Conservation (phyloP, 2,888 invertebrate genomes). For the Galeruca laticollis region DNA sequence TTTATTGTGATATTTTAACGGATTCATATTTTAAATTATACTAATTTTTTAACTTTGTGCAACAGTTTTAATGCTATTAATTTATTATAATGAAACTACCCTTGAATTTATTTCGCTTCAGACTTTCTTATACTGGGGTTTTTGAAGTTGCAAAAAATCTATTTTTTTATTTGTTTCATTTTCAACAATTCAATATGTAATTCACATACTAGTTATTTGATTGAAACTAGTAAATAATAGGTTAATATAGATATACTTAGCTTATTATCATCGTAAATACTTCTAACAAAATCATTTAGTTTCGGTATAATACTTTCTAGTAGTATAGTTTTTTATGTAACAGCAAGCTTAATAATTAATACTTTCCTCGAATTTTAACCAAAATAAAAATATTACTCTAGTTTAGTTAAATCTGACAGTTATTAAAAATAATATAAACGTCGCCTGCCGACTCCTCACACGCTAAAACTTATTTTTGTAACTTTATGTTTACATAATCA, state of each 20-base stretch:
- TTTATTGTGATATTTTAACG: no score
- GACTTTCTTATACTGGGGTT: background rate
- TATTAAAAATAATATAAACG: background rate
- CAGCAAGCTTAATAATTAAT: background rate
- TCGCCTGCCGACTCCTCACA: no score
- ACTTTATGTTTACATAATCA: no score
- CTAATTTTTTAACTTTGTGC: background rate
- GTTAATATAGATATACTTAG: constrained; percentile 4
- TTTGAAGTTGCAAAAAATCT: background rate
- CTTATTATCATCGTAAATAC: constrained; percentile 1
- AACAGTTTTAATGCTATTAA: background rate
- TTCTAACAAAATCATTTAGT: constrained; percentile 5
- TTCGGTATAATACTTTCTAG: constrained; percentile 5
- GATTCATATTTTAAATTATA: no score
- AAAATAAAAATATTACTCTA: no score
- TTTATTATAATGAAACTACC: background rate
- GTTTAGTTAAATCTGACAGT: background rate
- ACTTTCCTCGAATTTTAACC: background rate
- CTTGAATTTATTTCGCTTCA: background rate
- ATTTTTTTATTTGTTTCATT: background rate
- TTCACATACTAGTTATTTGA: background rate
- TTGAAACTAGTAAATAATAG: background rate
- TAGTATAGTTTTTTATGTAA: constrained; percentile 7
- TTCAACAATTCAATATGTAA: background rate
- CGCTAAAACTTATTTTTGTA: no score